phyloP scores from a whole-genome alignment of 2,797 vertebrate species.

The Rachycentron canadum region DNA sequence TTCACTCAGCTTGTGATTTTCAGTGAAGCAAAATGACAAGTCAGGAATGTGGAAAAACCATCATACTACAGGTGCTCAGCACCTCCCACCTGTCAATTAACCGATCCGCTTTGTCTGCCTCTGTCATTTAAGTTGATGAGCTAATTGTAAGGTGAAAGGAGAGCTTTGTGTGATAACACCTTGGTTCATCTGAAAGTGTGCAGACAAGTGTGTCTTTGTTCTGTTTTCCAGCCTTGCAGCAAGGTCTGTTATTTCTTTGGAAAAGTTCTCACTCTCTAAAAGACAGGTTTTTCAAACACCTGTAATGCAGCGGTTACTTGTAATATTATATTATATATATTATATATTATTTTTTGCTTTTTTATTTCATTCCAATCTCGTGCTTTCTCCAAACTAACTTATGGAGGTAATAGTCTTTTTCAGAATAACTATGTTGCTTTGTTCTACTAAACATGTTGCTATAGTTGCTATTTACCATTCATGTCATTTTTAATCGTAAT shows the following conservation, averaged over 20 bases:
- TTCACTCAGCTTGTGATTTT: slow-evolving; percentile 19
- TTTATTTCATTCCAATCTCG: neutral
- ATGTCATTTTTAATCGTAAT: neutral
- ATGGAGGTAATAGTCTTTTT: neutral
- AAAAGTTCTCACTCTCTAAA: slow-evolving; percentile 11
- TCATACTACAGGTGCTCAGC: slow-evolving; percentile 25
- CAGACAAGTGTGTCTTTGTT: slow-evolving; percentile 63
- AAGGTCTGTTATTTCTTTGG: slow-evolving; percentile 37
- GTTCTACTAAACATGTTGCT: too few species aligned
- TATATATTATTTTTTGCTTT: neutral
- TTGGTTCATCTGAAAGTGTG: slow-evolving; percentile 32
- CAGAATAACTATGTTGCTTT: neutral
- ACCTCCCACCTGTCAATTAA: slow-evolving; percentile 51
- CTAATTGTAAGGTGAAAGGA: slow-evolving; percentile 46
- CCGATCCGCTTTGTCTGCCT: slow-evolving; percentile 36
- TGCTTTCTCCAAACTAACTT: neutral
- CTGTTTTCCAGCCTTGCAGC: slow-evolving; percentile 31
- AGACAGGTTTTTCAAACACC: slow-evolving; percentile 8
- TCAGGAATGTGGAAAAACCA: slow-evolving; percentile 39
- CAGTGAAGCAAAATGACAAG: slow-evolving; percentile 6
- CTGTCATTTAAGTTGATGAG: slow-evolving; percentile 51
- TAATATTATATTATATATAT: too few species aligned
- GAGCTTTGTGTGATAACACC: slow-evolving; percentile 48
- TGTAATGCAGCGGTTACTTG: slow-evolving; percentile 1
- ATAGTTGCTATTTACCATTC: neutral